phyloP scores from a whole-genome alignment of 2,797 vertebrate species.

The Setipinna tenuifilis region DNA sequence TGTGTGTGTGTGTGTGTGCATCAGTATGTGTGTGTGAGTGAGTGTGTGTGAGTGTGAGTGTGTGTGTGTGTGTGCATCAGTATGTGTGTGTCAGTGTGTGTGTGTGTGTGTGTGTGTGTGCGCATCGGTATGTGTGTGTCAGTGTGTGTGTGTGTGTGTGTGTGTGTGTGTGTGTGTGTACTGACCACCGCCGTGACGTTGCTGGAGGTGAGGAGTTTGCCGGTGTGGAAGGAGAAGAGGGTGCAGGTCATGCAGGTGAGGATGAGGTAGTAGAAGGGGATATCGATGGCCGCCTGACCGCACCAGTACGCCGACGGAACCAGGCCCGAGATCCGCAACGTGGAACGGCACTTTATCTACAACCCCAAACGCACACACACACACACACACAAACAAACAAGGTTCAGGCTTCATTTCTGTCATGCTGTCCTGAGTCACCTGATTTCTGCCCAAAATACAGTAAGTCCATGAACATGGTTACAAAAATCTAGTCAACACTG shows the following conservation, averaged over 20 bases:
- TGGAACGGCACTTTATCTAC: conserved; percentile 83
- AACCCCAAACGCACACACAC: conserved; percentile 27
- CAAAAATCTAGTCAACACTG: too few species aligned
- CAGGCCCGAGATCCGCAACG: conserved; percentile 85
- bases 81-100: too few species aligned
- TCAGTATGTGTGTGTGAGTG: too few species aligned
- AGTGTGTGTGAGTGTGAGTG: too few species aligned
- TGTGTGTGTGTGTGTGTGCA: too few species aligned
- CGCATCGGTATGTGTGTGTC: not conserved
- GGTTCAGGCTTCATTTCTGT: too few species aligned
- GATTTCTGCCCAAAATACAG: too few species aligned
- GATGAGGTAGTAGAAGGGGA: conserved; percentile 80
- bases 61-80: too few species aligned
- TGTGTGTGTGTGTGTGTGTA: conserved; percentile 28
- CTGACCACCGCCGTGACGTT: conserved; percentile 75
- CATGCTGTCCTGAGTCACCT: too few species aligned
- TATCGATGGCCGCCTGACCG: conserved; percentile 87
- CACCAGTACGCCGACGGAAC: conserved; percentile 92
- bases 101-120: not conserved
- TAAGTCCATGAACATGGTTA: too few species aligned
- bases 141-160: conserved; percentile 7
- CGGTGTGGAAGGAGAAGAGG: conserved; percentile 78
- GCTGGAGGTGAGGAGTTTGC: conserved; percentile 69
- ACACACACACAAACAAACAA: too few species aligned
- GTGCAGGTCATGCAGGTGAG: conserved; percentile 72